Evolutionary conservation across 2,888 invertebrate genomes (phyloP).

Genomic region (Tenthredo livida): DNA sequence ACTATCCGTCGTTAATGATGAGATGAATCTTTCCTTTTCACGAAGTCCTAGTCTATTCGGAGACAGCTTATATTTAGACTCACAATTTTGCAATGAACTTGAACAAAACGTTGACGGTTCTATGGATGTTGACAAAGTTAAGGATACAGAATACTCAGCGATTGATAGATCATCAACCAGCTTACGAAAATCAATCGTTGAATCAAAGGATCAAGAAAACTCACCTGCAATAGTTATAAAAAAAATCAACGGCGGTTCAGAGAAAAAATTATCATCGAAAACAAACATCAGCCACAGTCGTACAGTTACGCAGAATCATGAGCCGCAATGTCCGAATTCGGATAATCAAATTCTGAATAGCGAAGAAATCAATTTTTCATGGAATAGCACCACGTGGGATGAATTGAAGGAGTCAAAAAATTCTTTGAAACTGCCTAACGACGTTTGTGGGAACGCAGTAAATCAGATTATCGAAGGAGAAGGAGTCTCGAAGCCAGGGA

Average conservation of each 20-base stretch:
- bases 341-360: conserved; percentile 43
- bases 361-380: conserved; percentile 59
- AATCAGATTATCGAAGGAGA: background rate
- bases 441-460: background rate
- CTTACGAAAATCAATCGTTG: background rate
- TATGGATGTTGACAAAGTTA: conserved; percentile 64
- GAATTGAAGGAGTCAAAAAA: conserved; percentile 57
- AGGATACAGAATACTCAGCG: conserved; percentile 56
- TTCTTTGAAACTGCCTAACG: background rate
- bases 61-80: conserved; percentile 81
- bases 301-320: background rate
- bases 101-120: conserved; percentile 75
- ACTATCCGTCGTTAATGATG: background rate
- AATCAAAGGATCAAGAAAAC: background rate
- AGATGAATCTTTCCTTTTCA: conserved; percentile 63
- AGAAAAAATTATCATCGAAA: conserved; percentile 52
- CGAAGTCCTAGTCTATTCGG: conserved; percentile 81
- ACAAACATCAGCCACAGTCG: background rate
- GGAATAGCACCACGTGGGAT: conserved; percentile 71
- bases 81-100: conserved; percentile 79
- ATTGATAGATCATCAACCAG: background rate
- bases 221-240: conserved; percentile 49
- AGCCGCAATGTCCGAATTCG: conserved; percentile 1
- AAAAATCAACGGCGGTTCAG: conserved; percentile 55
- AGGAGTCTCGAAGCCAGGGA: background rate